Evolutionary conservation across 2,113 vertebrate genomes (phyloP).

Genomic region (Arenaria interpres): DNA sequence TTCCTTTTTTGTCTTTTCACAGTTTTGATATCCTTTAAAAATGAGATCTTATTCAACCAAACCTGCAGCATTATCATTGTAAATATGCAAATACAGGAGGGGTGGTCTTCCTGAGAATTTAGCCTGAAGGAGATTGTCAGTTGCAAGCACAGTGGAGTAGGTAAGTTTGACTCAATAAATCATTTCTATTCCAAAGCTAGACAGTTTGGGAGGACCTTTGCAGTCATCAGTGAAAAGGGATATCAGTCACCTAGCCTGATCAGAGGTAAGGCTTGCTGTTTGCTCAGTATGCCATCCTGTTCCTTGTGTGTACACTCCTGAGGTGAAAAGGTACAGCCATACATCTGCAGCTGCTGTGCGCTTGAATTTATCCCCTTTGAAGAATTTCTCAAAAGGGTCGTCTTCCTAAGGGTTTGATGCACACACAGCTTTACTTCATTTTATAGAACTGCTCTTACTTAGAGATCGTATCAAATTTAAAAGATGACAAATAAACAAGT

Average conservation of each 20-base stretch:
- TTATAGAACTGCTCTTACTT: neutral
- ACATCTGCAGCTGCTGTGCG: neutral
- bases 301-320: neutral
- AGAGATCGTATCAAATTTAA: neutral
- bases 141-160: neutral
- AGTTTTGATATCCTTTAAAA: neutral
- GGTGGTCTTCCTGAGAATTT: neutral
- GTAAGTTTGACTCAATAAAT: neutral
- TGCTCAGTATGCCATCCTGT: neutral
- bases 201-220: neutral
- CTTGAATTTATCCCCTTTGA: neutral
- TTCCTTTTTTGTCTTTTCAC: neutral
- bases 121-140: neutral
- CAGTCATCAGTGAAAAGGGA: neutral
- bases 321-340: neutral
- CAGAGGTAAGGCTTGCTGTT: neutral
- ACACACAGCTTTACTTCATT: neutral
- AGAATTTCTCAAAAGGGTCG: neutral
- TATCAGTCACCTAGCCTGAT: neutral
- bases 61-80: accelerated
- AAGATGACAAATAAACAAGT: neutral
- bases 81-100: neutral
- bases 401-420: neutral
- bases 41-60: neutral
- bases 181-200: neutral